Base-by-base conservation (phyloP, 1,140 invertebrate species). In the Cyclina sinensis region DNA sequence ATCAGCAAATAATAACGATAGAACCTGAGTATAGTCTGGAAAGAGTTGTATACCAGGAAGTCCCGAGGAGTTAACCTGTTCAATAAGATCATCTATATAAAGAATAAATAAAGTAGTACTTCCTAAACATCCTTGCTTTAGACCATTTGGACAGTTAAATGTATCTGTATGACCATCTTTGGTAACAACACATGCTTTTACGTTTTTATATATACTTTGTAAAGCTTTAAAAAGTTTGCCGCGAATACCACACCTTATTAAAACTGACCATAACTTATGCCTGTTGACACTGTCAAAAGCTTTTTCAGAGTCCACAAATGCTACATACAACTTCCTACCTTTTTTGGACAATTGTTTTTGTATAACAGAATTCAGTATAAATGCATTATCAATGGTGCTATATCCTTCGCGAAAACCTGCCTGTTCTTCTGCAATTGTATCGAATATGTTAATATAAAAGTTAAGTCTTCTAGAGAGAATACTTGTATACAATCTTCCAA, bases 1-100 rank as follows among this genome's bases (percentile, higher is more conserved):
- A 76, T 76, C 39, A 14, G 73, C 73, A 37, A 76, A 76, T 46
- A 76, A 16, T 35, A 76, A 76, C 35, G 35, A 32, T 32, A 37
- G 39, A n/a, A 76, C 27, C 39, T 76, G 24, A 14, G 35, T 46
- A 21, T 37, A 0, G 24, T 76, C 73, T 37, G 73, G 73, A 76
- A 46, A 39, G 18, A 76, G 35, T 35, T 76, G 73, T n/a, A 39
- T 76, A 39, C 73, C 73, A 32, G 3, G 32, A 32, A 21, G 14
- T 39, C 35, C 39, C 16, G 24, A 32, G 21, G 35, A n/a, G 21
- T 39, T 35, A 16, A 68, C 30, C 14, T 16, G 27, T 32, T 76
- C 73, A 35, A n/a, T n/a, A 2, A 76, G 27, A 21, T 46, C 73
- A 37, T 76, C 27, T 39, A 76, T 76, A 37, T 32, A 76, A 24